Evolutionary conservation across 2,797 vertebrate species (phyloP), one percentile per base, ranked within the genome.

Genomic region (Schizopygopsis malacanthus): DNA sequence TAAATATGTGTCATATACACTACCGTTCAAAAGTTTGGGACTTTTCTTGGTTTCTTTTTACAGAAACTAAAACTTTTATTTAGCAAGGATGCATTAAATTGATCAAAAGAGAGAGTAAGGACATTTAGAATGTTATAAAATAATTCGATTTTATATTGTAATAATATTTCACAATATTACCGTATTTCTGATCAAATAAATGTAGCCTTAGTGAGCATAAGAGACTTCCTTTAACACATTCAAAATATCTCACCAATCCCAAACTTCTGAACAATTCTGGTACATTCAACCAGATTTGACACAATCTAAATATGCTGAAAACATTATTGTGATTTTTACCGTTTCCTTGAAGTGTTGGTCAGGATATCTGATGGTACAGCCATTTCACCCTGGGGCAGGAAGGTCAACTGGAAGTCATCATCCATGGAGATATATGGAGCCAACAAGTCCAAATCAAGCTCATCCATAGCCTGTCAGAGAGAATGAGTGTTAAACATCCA

Each of bases 371-470:
- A 5, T 39, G 78, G 18, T 54, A 59, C n/a, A 0, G 67, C 73
- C 6, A 90, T 79, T 59, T 93, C 89, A 63, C 94, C 88, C 79
- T 91, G 89, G 3, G 91, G 92, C 88, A 93, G 87, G 91, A 95
- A 91, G 56, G 90, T 96, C 67, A 97, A 95, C 94, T 97, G 97
- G 92, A 97, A 98, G 91, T 98, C 97, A 0, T 97, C 97, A 0
- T 97, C 97, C 97, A 97, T 98, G 8, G 97, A 97, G 93, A 97
- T 97, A 91, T 97, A 98, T 0, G 96, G 97, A 28, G 97, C 97
- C 89, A 97, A 87, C 97, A 96, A 96, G 86, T 97, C 96, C 90
- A 97, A 89, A 81, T 97, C 97, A 92, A 95, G 89, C 5, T 86
- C 90, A 4, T 96, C 95, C 5, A 84, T 28, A 37, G 91, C 85